Evolutionary conservation across 1,140 invertebrate genomes (phyloP), one percentile per base, ranked within the genome.

Genomic region (Lordiphosa collinella): DNA sequence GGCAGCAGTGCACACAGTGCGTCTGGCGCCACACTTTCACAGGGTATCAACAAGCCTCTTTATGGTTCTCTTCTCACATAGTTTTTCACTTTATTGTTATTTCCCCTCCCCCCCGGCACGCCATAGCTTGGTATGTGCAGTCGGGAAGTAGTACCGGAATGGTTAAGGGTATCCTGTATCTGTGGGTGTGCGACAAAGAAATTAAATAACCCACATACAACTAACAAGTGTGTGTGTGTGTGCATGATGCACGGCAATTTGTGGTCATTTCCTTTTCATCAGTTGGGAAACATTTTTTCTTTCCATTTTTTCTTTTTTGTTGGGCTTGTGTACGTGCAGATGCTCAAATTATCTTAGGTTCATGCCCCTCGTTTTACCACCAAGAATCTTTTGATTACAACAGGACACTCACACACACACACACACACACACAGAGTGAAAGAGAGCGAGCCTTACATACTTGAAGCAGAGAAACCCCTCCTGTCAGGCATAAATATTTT

Each of bases 241-340:
- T 25, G 22, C 25, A 51, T 10, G 10, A n/a, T 31, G 16, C 34
- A 50, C 13, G 71, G 63, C 76, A 82, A 82, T 82, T 82, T 84
- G 76, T 72, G 76, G 76, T 82, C 76, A 82, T 84, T 82, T 82
- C 71, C 78, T 82, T 82, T 82, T 82, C 78, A 82, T 82, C 76
- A 82, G 76, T 66, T 68, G 61, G 55, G 54, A 71, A 65, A 80
- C 8, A 36, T 47, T 35, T 11, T 40, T 32, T 32, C n/a, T 25
- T n/a, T 6, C 14, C n/a, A 7, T 5, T 34, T 16, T 12, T 10
- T 36, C 14, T 41, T 16, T 11, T 22, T 10, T 52, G 41, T 54
- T 51, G 36, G 50, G 25, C 51, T 51, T 53, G 62, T 44, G 52
- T 57, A 50, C 62, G 52, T 57, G 63, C 44, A 67, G 53, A 58